Conservation (phyloP, 2,888 invertebrate species). For the Polylopha cassiicola region DNA sequence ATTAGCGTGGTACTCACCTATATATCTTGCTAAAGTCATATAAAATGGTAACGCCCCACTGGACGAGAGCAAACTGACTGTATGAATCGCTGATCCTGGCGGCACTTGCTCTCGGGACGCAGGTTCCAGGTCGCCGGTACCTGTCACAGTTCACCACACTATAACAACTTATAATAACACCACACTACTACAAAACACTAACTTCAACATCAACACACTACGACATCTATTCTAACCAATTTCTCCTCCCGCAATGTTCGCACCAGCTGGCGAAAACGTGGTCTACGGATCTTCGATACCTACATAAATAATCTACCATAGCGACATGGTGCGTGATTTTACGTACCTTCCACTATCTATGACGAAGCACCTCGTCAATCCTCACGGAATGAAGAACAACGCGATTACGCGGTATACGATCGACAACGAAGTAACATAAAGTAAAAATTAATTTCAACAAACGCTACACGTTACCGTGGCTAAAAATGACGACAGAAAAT, state of each 20-base stretch:
- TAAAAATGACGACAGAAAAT: constrained; percentile 74
- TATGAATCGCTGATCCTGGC: constrained; percentile 71
- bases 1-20: constrained; percentile 80
- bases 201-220: constrained; percentile 26
- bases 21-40: constrained; percentile 97
- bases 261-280: constrained; percentile 77
- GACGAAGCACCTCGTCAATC: constrained; percentile 60
- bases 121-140: constrained; percentile 66
- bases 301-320: constrained; percentile 49
- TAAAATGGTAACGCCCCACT: constrained; percentile 94
- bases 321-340: constrained; percentile 67
- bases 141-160: constrained; percentile 54
- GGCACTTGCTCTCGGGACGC: constrained; percentile 52
- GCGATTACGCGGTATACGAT: constrained; percentile 45
- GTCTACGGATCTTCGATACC: constrained; percentile 46
- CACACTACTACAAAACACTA: constrained; percentile 28
- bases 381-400: constrained; percentile 41
- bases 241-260: constrained; percentile 57
- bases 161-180: constrained; percentile 33
- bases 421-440: constrained; percentile 55
- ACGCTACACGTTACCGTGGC: constrained; percentile 59
- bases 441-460: constrained; percentile 59
- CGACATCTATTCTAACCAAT: constrained; percentile 51
- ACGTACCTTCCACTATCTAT: constrained; percentile 69
- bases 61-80: constrained; percentile 82